Evolutionary conservation across 1,140 invertebrate species (phyloP).

Genomic region (Reticulitermes speratus): DNA sequence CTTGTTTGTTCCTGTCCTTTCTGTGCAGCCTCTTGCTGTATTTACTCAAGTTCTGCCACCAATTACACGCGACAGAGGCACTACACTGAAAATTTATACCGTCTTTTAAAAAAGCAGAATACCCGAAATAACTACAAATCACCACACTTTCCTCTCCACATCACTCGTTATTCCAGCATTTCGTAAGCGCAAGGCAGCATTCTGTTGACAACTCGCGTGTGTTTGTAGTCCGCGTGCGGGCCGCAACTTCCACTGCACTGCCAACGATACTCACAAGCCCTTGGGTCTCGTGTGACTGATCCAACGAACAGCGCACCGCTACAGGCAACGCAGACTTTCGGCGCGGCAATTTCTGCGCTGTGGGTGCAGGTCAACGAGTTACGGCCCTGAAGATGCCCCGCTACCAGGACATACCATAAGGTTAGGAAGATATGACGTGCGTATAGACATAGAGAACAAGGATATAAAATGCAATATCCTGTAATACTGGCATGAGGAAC

Average conservation of each 20-base stretch:
- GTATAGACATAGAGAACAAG: no score
- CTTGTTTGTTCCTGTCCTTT: background rate
- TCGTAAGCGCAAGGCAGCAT: no score
- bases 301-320: background rate
- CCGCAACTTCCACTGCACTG: background rate
- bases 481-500: no score
- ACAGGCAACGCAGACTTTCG: background rate
- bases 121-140: no score
- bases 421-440: background rate
- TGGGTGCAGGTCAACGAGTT: background rate
- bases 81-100: no score
- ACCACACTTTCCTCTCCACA: no score
- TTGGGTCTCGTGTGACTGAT: background rate
- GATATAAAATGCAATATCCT: no score
- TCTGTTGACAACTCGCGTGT: no score
- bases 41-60: no score
- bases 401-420: background rate
- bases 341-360: conserved; percentile 36
- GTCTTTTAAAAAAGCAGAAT: no score
- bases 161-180: no score
- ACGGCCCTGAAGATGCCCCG: background rate
- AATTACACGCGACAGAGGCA: no score
- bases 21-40: background rate
- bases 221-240: background rate
- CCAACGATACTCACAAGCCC: background rate